These are phyloP conservation scores for Pocillopora verrucosa DNA, from an alignment of 64 coral and sea anemone genomes.

Conservation along the genomic window DNA sequence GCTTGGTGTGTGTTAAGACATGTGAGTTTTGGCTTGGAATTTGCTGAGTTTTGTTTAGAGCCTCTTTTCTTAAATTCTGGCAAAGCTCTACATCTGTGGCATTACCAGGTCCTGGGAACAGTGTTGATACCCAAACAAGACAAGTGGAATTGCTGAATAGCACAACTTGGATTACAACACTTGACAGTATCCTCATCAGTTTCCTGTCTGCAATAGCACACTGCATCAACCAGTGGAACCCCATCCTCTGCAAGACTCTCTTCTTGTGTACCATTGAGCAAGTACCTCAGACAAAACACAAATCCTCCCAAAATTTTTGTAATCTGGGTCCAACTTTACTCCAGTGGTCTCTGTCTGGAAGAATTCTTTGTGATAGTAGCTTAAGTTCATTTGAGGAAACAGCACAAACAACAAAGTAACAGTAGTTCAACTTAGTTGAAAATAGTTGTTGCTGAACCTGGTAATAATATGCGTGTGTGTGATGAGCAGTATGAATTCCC, in stretches of 20 bases:
- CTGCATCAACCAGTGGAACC: background rate
- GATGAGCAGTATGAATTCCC: too few species aligned
- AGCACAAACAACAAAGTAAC: too few species aligned
- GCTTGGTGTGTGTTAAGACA: constrained; percentile 31
- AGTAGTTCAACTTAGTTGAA: too few species aligned
- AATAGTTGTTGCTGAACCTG: too few species aligned
- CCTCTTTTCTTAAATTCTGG: too few species aligned
- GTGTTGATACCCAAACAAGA: constrained; percentile 20
- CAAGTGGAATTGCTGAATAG: background rate
- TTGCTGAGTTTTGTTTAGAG: constrained; percentile 22
- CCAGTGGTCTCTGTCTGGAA: constrained; percentile 32
- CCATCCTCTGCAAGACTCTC: background rate
- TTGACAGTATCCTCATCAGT: background rate
- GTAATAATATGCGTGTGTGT: too few species aligned
- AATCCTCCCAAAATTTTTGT: constrained; percentile 28
- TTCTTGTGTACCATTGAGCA: constrained; percentile 31
- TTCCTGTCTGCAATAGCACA: background rate
- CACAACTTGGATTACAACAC: too few species aligned
- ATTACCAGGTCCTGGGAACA: constrained; percentile 46
- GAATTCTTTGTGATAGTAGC: constrained; percentile 7
- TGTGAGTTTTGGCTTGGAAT: constrained; percentile 40
- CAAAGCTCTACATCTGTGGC: constrained; percentile 24
- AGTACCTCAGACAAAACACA: constrained; percentile 30
- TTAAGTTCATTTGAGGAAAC: background rate
- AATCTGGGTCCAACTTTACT: background rate